Conservation (phyloP, 2,113 vertebrate species). For the Neodontobutis hainanensis region DNA sequence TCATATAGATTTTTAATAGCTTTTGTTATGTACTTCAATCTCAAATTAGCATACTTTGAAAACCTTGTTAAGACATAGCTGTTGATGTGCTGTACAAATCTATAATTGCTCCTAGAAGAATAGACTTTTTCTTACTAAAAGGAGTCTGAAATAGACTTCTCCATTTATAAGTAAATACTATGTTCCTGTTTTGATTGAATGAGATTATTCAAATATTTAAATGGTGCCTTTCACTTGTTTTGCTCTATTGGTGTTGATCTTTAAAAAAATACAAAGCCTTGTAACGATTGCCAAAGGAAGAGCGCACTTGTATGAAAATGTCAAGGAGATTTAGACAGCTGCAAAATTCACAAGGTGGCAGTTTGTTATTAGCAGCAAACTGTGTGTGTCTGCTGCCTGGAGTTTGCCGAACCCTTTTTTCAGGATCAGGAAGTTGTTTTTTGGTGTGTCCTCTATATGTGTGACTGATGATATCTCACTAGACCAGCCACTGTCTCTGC, state of each 20-base stretch:
- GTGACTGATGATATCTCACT: slow-evolving; percentile 54
- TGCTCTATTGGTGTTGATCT: slow-evolving; percentile 1
- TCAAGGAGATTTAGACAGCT: slow-evolving; percentile 62
- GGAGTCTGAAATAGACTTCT: slow-evolving; percentile 4
- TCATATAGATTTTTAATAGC: not conserved
- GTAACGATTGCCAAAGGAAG: slow-evolving; percentile 13
- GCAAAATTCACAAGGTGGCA: slow-evolving; percentile 59
- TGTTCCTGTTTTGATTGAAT: slow-evolving; percentile 6
- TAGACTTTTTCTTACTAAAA: not conserved
- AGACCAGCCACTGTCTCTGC: slow-evolving; percentile 28
- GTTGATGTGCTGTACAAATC: slow-evolving; percentile 7
- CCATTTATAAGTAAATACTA: slow-evolving; percentile 14
- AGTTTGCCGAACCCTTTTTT: slow-evolving; percentile 35
- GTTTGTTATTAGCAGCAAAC: slow-evolving; percentile 46
- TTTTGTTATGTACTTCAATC: slow-evolving; percentile 2
- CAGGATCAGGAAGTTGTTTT: slow-evolving; percentile 27
- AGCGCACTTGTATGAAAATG: slow-evolving; percentile 43
- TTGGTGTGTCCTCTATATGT: slow-evolving; percentile 36
- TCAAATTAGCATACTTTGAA: slow-evolving; percentile 1
- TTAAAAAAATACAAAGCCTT: slow-evolving; percentile 3
- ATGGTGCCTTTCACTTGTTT: slow-evolving; percentile 7
- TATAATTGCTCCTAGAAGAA: slow-evolving; percentile 14
- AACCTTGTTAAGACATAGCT: slow-evolving; percentile 8
- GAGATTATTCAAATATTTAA: slow-evolving; percentile 8
- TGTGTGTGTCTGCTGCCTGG: slow-evolving; percentile 23